Conservation (phyloP, 2,113 vertebrate species). For the Okapia johnstoni region DNA sequence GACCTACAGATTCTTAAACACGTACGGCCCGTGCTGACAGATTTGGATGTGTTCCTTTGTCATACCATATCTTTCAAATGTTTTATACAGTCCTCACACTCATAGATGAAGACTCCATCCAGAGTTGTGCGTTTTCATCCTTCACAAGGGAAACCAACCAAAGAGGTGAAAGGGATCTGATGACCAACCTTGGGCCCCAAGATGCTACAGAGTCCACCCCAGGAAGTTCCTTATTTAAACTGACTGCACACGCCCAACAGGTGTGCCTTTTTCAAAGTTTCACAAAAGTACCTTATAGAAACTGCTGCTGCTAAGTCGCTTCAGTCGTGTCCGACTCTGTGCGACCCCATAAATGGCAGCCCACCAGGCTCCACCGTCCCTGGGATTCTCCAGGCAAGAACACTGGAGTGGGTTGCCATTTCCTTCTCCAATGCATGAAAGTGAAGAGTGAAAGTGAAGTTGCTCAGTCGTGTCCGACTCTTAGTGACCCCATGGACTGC, state of each 20-base stretch:
- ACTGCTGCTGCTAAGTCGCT: not conserved
- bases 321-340: no score
- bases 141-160: not conserved
- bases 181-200: not conserved
- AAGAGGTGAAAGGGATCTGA: accelerated
- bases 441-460: no score
- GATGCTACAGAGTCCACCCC: accelerated
- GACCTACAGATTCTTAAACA: not conserved
- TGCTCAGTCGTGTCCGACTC: no score
- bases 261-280: not conserved
- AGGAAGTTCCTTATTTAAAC: not conserved
- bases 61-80: not conserved
- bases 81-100: not conserved
- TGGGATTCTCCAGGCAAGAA: no score
- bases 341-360: no score
- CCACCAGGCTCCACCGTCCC: no score
- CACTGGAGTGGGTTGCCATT: no score
- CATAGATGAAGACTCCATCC: no score
- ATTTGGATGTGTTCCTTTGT: not conserved
- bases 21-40: not conserved
- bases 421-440: no score
- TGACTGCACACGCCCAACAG: not conserved
- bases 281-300: not conserved
- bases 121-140: not conserved
- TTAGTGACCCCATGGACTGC: no score